A percentile compares a stretch with the other conserved stretches of the same genome.
These are phyloP conservation scores for Toxotes chatareus DNA, from an alignment of 2,113 vertebrate genomes.

Conservation along the genomic window DNA sequence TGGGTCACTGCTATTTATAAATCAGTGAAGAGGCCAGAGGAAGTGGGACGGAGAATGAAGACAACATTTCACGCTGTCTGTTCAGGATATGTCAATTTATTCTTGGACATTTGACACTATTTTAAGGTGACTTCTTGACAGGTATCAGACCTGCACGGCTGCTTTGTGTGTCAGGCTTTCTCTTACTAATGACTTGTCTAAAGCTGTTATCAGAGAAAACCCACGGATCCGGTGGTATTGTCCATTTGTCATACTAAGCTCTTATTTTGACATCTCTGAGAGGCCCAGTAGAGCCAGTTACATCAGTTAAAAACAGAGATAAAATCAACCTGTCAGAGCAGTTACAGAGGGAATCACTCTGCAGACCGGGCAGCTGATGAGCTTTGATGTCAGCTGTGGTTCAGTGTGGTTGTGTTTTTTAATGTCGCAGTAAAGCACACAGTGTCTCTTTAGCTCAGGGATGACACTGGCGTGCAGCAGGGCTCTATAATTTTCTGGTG, in stretches of 20 bases:
- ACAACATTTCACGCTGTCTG: neutral
- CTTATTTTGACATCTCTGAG: constrained; percentile 53
- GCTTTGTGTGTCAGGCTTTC: neutral
- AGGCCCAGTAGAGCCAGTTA: constrained; percentile 27
- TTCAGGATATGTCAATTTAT: neutral
- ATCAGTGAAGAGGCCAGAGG: constrained; percentile 27
- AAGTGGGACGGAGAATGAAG: neutral
- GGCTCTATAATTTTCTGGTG: constrained; percentile 32
- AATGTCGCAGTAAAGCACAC: neutral
- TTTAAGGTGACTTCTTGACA: constrained; percentile 2
- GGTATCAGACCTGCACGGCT: neutral
- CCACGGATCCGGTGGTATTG: constrained; percentile 1
- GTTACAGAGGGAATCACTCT: neutral
- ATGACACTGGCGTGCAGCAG: neutral
- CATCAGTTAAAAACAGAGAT: constrained; percentile 43
- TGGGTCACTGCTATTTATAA: constrained; percentile 71
- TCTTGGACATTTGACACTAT: neutral
- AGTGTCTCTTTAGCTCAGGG: constrained; percentile 1
- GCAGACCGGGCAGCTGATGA: constrained; percentile 8
- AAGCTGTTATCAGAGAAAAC: constrained; percentile 34
- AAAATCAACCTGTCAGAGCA: constrained; percentile 42
- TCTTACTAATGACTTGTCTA: constrained; percentile 9
- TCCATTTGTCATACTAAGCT: constrained; percentile 51
- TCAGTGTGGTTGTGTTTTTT: neutral
- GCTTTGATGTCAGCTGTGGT: neutral